Evolutionary conservation across 2,797 vertebrate species (phyloP).

Genomic region (Betta splendens): DNA sequence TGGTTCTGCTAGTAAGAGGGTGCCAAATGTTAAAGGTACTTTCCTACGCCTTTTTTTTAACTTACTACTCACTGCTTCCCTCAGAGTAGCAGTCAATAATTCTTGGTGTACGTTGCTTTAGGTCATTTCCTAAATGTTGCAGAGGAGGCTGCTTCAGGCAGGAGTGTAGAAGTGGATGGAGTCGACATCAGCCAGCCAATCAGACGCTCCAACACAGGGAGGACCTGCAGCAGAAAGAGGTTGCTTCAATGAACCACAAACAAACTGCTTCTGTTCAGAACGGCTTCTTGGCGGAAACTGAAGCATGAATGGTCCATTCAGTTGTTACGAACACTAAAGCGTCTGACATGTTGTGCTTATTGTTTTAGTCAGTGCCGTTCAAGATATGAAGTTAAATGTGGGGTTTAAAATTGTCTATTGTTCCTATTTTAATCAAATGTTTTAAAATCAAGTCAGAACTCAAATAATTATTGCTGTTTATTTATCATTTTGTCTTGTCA

Average conservation of each 20-base stretch:
- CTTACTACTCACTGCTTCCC: no score
- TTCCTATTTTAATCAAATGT: background rate
- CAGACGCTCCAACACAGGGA: slow-evolving; percentile 65
- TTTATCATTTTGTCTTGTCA: slow-evolving; percentile 55
- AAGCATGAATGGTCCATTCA: slow-evolving; percentile 29
- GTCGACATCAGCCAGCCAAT: slow-evolving; percentile 52
- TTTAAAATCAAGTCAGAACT: slow-evolving; percentile 41
- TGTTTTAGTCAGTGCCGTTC: slow-evolving; percentile 14
- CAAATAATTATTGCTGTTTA: slow-evolving; percentile 45
- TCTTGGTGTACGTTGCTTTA: no score
- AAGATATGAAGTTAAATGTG: background rate
- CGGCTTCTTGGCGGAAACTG: no score
- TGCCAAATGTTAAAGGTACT: slow-evolving; percentile 36
- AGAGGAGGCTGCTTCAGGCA: slow-evolving; percentile 61
- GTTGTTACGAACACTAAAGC: slow-evolving; percentile 7
- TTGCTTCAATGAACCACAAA: slow-evolving; percentile 72
- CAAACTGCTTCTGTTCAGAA: slow-evolving; percentile 1
- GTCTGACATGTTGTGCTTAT: slow-evolving; percentile 9
- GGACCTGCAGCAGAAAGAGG: slow-evolving; percentile 88
- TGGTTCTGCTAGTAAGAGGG: slow-evolving; percentile 50
- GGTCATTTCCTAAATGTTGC: slow-evolving; percentile 3
- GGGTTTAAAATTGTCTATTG: slow-evolving; percentile 7
- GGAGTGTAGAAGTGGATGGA: slow-evolving; percentile 24
- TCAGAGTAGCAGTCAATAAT: no score
- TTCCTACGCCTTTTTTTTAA: no score